A percentile compares a stretch with the other conserved stretches of the same genome.
Evolutionary conservation across 2,113 vertebrate genomes (phyloP).

Genomic region (Nothoprocta pentlandii): DNA sequence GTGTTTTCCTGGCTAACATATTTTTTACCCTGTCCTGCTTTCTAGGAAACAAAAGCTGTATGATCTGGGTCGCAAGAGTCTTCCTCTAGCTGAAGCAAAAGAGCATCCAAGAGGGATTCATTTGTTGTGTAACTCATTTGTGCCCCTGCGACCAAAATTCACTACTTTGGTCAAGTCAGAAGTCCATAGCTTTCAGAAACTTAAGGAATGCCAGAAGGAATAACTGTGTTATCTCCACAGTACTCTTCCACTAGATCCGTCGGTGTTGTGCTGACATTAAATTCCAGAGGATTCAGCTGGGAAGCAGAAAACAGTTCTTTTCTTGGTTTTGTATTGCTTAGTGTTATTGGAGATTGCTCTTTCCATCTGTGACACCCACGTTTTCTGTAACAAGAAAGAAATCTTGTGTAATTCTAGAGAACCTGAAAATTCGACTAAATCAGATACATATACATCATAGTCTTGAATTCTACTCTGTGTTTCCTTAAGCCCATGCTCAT

Average conservation of each 20-base stretch:
- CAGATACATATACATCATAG: background rate
- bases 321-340: slow-evolving; percentile 48
- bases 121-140: background rate
- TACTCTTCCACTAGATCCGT: background rate
- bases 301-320: slow-evolving; percentile 5
- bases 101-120: rapidly evolving
- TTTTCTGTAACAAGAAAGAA: slow-evolving; percentile 81
- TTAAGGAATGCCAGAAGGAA: background rate
- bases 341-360: slow-evolving; percentile 74
- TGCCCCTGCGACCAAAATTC: background rate
- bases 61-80: background rate
- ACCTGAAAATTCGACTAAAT: background rate
- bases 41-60: background rate
- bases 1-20: background rate
- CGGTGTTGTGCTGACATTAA: background rate
- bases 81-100: background rate
- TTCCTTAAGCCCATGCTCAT: background rate
- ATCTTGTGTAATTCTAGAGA: background rate
- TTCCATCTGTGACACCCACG: slow-evolving; percentile 87
- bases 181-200: background rate
- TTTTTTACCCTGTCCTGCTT: background rate
- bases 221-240: background rate
- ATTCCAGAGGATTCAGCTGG: slow-evolving; percentile 73
- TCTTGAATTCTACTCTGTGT: background rate
- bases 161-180: background rate